Conservation (phyloP, 2,888 invertebrate genomes). For the Mesorhabditis spiculigera region DNA sequence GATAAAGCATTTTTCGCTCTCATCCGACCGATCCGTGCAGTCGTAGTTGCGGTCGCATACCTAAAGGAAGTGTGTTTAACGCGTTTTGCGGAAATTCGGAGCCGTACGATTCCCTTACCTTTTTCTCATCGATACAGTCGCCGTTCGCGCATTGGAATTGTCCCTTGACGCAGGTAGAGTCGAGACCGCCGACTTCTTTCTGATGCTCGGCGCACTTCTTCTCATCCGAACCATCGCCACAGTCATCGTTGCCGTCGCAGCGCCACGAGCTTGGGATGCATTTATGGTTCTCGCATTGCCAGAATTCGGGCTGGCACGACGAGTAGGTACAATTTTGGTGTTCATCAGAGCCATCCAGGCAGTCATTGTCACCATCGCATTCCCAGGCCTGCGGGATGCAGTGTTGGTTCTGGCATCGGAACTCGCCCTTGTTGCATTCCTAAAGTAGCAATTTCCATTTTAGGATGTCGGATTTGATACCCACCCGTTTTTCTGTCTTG, state of each 20-base stretch:
- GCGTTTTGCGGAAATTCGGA: no score
- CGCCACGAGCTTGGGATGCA: slow-evolving; percentile 80
- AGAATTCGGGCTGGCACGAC: slow-evolving; percentile 66
- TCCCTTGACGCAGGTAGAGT: slow-evolving; percentile 74
- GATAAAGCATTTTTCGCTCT: slow-evolving; percentile 87
- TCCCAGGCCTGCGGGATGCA: slow-evolving; percentile 90
- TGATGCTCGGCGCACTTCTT: slow-evolving; percentile 24
- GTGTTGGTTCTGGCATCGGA: slow-evolving; percentile 69
- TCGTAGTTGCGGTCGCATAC: slow-evolving; percentile 77
- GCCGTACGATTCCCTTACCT: slow-evolving; percentile 63
- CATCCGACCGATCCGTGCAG: slow-evolving; percentile 94
- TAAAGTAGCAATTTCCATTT: slow-evolving; percentile 56
- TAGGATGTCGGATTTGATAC: slow-evolving; percentile 67
- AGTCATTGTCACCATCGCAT: slow-evolving; percentile 95
- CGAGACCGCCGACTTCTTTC: slow-evolving; percentile 3
- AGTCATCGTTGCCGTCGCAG: slow-evolving; percentile 85
- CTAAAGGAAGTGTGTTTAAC: slow-evolving; percentile 65
- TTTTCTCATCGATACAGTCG: slow-evolving; percentile 64
- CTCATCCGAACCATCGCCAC: slow-evolving; percentile 86
- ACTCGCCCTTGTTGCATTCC: slow-evolving; percentile 59
- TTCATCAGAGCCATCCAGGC: slow-evolving; percentile 94
- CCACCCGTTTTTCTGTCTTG: slow-evolving; percentile 48
- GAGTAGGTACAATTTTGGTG: slow-evolving; percentile 57
- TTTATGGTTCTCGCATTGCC: slow-evolving; percentile 77
- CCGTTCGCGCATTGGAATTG: slow-evolving; percentile 89